Percentiles rank a stretch among this genome's conserved stretches.
phyloP scores from a whole-genome alignment of 1,140 invertebrate species.

The Xylocopa sonorina region DNA sequence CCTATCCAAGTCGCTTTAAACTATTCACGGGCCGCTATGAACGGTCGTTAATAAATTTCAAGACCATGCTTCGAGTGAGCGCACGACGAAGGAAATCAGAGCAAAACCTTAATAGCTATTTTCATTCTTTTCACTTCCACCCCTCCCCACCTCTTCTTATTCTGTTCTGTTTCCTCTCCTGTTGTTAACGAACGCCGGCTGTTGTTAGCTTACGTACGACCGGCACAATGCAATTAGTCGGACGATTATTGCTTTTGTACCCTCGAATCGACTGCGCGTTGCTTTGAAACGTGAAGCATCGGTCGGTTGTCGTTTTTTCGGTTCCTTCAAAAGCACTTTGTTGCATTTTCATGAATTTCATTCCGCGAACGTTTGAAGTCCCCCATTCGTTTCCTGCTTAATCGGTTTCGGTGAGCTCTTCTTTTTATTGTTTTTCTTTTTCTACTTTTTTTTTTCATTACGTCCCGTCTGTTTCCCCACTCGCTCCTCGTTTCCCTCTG shows the following conservation, averaged over 20 bases:
- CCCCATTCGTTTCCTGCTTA: not conserved
- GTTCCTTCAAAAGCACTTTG: constrained; percentile 27
- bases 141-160: not conserved
- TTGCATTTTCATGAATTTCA: constrained; percentile 51
- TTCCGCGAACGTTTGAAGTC: constrained; percentile 24
- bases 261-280: constrained; percentile 43
- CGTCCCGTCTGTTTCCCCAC: too few relatives aligned
- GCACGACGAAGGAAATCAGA: constrained; percentile 39
- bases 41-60: constrained; percentile 55
- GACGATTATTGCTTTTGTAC: constrained; percentile 60
- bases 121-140: not conserved
- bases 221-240: constrained; percentile 61
- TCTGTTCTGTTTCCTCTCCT: not conserved
- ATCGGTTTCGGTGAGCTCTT: not conserved
- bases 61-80: constrained; percentile 46
- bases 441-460: too few relatives aligned
- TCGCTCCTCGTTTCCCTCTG: too few relatives aligned
- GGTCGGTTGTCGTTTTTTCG: constrained; percentile 45
- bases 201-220: not conserved
- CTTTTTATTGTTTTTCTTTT: too few relatives aligned
- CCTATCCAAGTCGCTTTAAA: constrained; percentile 48
- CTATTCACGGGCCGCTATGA: constrained; percentile 41
- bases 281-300: constrained; percentile 40
- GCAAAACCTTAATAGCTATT: constrained; percentile 14
- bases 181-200: constrained; percentile 15